These are phyloP conservation scores for Cheilosia variabilis DNA, from an alignment of 2,888 invertebrate species.

Conservation along the genomic window DNA sequence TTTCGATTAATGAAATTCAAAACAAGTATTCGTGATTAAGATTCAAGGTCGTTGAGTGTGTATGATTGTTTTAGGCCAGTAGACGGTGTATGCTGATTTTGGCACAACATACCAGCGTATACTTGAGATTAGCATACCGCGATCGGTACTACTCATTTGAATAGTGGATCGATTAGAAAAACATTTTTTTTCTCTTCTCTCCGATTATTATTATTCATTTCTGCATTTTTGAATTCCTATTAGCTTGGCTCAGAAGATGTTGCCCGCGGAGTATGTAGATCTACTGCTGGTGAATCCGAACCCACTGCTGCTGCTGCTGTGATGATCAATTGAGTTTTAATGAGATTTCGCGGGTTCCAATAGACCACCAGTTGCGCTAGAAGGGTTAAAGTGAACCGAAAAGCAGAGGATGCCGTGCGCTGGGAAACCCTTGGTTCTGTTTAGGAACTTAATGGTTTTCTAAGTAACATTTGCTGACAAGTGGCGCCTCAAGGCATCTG, in stretches of 20 bases:
- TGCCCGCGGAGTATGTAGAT: slow-evolving; percentile 29
- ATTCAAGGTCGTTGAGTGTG: slow-evolving; percentile 67
- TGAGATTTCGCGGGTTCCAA: slow-evolving; percentile 56
- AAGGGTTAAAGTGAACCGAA: slow-evolving; percentile 9
- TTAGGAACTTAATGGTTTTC: slow-evolving; percentile 58
- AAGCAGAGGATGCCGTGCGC: slow-evolving; percentile 1
- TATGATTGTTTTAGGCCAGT: slow-evolving; percentile 45
- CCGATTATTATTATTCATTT: slow-evolving; percentile 26
- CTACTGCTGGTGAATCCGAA: slow-evolving; percentile 26
- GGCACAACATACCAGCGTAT: slow-evolving; percentile 31
- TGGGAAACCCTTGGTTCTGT: slow-evolving; percentile 43
- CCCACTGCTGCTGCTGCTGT: slow-evolving; percentile 8
- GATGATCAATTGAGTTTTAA: slow-evolving; percentile 72
- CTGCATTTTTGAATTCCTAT: slow-evolving; percentile 59
- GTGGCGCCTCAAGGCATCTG: slow-evolving; percentile 62
- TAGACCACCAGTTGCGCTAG: slow-evolving; percentile 61
- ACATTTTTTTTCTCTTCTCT: not conserved
- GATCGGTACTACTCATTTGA: slow-evolving; percentile 54
- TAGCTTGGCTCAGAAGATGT: slow-evolving; percentile 23
- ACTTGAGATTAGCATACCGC: slow-evolving; percentile 32
- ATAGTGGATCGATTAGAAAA: slow-evolving; percentile 69
- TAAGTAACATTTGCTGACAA: slow-evolving; percentile 67
- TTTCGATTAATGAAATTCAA: slow-evolving; percentile 51
- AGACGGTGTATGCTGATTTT: slow-evolving; percentile 56
- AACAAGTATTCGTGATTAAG: slow-evolving; percentile 58